phyloP scores from a whole-genome alignment of 2,113 vertebrate genomes.

The Mixornis gularis region DNA sequence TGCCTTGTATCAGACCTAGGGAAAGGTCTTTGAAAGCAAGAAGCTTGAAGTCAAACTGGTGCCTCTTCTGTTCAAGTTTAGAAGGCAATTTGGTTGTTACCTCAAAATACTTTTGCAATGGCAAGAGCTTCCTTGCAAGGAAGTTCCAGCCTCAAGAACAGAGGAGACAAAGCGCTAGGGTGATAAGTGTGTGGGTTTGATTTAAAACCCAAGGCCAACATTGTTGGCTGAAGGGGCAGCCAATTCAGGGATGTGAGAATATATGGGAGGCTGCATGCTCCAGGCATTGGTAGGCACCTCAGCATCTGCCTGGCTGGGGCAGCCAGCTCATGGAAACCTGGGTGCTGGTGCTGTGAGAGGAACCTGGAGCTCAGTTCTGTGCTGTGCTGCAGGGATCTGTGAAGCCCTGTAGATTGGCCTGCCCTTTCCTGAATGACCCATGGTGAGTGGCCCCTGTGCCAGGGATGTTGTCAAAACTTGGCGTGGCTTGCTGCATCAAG shows the following conservation, averaged over 20 bases:
- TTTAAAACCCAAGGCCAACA: neutral
- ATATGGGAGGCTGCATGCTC: neutral
- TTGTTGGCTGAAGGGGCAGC: neutral
- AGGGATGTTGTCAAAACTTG: neutral
- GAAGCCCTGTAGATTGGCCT: rapidly evolving
- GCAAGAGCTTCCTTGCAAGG: neutral
- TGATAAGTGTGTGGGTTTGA: rapidly evolving
- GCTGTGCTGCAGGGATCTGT: rapidly evolving
- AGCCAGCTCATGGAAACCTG: neutral
- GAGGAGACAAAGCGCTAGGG: neutral
- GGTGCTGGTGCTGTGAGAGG: neutral
- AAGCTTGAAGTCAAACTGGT: neutral
- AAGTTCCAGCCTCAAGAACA: neutral
- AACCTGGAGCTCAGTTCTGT: neutral
- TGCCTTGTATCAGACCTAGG: neutral
- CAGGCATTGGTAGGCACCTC: rapidly evolving
- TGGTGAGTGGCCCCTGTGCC: neutral
- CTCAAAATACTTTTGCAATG: neutral
- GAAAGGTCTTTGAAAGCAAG: neutral
- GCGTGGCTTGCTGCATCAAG: neutral
- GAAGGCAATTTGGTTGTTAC: neutral
- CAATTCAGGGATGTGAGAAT: rapidly evolving
- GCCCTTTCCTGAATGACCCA: neutral
- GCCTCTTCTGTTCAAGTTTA: neutral
- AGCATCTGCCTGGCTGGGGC: rapidly evolving